A percentile compares a stretch with the other conserved stretches of the same genome.
phyloP scores from a whole-genome alignment of 1,140 invertebrate species.

The Piezodorus guildinii region DNA sequence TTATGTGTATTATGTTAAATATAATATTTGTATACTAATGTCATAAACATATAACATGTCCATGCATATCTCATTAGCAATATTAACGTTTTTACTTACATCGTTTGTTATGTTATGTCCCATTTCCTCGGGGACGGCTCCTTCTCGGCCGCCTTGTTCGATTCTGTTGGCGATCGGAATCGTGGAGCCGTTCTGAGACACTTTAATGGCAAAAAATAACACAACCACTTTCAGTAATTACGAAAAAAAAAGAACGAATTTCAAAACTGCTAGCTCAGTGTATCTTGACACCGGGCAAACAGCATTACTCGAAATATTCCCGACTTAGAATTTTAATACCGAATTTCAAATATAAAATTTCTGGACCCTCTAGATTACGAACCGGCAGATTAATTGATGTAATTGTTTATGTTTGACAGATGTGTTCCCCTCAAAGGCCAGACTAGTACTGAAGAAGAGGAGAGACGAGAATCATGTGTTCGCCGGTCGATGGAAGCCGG shows the following conservation, averaged over 20 bases:
- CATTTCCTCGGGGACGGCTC: conserved; percentile 36
- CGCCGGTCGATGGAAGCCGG: conserved; percentile 16
- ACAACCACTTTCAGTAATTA: background rate
- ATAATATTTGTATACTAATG: too few species aligned
- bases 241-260: background rate
- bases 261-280: background rate
- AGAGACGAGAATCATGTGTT: conserved; percentile 11
- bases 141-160: conserved; percentile 28
- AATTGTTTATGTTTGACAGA: background rate
- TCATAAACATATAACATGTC: too few species aligned
- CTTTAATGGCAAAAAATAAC: background rate
- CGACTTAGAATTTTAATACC: background rate
- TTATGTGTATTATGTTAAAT: too few species aligned
- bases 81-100: conserved; percentile 38
- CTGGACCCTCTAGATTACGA: background rate
- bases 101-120: conserved; percentile 41
- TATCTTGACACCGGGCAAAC: background rate
- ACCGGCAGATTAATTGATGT: background rate
- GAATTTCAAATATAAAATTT: background rate
- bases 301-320: background rate
- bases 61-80: too few species aligned
- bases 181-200: conserved; percentile 24
- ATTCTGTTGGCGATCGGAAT: conserved; percentile 33
- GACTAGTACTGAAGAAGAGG: conserved; percentile 10
- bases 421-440: conserved; percentile 14